These are phyloP conservation scores for Gnathonemus longibarbis DNA, from an alignment of 2,113 vertebrate species.

Conservation along the genomic window DNA sequence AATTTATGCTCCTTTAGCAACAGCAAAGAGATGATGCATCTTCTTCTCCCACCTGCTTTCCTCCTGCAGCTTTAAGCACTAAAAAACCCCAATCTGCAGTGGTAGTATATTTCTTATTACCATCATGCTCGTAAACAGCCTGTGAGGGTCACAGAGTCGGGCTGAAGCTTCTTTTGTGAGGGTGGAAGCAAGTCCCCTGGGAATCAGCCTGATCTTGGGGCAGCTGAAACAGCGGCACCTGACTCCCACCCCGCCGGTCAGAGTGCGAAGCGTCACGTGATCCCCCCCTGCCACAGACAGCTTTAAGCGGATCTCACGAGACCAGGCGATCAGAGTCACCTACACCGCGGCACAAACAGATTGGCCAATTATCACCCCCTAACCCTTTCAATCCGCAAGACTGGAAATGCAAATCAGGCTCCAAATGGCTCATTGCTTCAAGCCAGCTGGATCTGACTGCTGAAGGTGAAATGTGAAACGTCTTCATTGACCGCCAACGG, in stretches of 20 bases:
- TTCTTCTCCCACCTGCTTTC: neutral
- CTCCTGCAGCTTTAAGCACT: neutral
- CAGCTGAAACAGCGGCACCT: neutral
- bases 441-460: neutral
- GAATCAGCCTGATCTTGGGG: neutral
- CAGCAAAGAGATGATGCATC: neutral
- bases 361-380: slow-evolving; percentile 2
- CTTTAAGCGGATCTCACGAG: slow-evolving; percentile 28
- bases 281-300: slow-evolving; percentile 9
- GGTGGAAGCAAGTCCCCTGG: neutral
- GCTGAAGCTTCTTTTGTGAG: neutral
- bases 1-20: neutral
- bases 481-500: neutral
- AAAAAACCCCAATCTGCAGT: neutral
- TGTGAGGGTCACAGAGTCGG: neutral
- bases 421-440: neutral
- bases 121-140: neutral
- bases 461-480: neutral
- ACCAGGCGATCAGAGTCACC: slow-evolving; percentile 18
- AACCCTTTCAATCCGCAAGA: neutral
- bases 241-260: slow-evolving; percentile 23
- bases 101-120: neutral
- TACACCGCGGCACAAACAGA: neutral
- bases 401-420: neutral
- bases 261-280: neutral